phyloP scores from a whole-genome alignment of 2,797 vertebrate genomes.

The Coendou prehensilis region DNA sequence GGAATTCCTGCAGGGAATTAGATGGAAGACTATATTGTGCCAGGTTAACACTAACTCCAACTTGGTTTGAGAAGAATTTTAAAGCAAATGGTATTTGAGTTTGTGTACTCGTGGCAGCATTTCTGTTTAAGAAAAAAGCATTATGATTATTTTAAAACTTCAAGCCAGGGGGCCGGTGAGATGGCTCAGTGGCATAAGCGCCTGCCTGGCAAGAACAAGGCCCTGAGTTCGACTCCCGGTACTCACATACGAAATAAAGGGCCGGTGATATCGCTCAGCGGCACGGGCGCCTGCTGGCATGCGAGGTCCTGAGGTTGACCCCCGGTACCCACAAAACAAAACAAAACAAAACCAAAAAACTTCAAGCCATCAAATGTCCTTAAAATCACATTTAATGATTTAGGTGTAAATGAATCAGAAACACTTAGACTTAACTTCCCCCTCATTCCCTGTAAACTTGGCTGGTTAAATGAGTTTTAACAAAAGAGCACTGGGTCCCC shows the following conservation, averaged over 20 bases:
- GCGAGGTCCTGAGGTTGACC: no score
- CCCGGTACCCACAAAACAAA: no score
- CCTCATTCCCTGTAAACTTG: constrained; percentile 58
- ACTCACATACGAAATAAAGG: no score
- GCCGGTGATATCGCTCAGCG: no score
- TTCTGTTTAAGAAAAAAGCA: constrained; percentile 78
- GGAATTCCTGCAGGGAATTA: constrained; percentile 28
- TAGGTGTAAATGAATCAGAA: constrained; percentile 81
- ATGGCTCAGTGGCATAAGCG: no score
- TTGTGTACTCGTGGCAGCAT: constrained; percentile 80
- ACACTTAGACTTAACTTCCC: constrained; percentile 65
- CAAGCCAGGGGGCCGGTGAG: not conserved
- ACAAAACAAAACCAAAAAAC: constrained; percentile 23
- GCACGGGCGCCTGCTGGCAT: no score
- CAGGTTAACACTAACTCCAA: constrained; percentile 69
- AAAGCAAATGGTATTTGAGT: constrained; percentile 77
- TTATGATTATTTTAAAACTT: constrained; percentile 75
- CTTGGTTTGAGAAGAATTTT: constrained; percentile 64
- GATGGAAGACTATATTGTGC: constrained; percentile 36
- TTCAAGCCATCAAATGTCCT: constrained; percentile 65
- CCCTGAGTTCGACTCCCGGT: no score
- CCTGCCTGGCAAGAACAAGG: no score
- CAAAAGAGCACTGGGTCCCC: constrained; percentile 9
- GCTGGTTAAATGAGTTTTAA: constrained; percentile 63
- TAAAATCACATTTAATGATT: constrained; percentile 82